These are phyloP conservation scores for Heliconius ismenius DNA, from an alignment of 2,888 invertebrate species.

Conservation along the genomic window DNA sequence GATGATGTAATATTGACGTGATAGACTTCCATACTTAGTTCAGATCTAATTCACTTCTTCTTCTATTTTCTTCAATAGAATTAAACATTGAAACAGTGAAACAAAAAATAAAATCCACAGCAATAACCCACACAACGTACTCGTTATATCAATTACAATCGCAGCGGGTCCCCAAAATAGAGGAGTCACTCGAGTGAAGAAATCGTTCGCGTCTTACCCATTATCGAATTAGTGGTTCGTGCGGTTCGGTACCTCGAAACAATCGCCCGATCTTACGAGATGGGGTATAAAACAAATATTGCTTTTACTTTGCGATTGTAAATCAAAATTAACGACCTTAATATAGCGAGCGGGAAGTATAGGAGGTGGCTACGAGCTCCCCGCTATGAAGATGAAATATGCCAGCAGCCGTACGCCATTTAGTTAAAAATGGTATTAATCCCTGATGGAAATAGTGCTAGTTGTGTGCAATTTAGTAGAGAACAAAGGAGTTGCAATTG, in stretches of 20 bases:
- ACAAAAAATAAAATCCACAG: neutral
- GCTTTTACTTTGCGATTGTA: slow-evolving; percentile 80
- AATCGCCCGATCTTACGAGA: slow-evolving; percentile 71
- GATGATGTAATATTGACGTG: neutral
- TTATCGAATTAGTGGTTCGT: slow-evolving; percentile 76
- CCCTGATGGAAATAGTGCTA: slow-evolving; percentile 80
- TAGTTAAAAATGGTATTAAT: slow-evolving; percentile 81
- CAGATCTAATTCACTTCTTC: neutral
- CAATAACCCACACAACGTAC: slow-evolving; percentile 43
- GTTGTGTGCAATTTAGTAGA: slow-evolving; percentile 65
- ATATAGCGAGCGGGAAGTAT: slow-evolving; percentile 66
- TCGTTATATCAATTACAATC: slow-evolving; percentile 48
- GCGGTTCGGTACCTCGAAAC: slow-evolving; percentile 57
- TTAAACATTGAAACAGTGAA: neutral
- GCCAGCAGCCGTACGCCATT: slow-evolving; percentile 70
- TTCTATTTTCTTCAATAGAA: neutral
- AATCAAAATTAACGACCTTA: slow-evolving; percentile 83
- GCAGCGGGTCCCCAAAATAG: slow-evolving; percentile 49
- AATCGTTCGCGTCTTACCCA: slow-evolving; percentile 63
- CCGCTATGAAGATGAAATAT: slow-evolving; percentile 76
- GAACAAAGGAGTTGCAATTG: slow-evolving; percentile 64
- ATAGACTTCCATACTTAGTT: neutral
- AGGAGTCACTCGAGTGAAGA: slow-evolving; percentile 63
- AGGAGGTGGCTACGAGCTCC: slow-evolving; percentile 75
- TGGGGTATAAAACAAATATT: slow-evolving; percentile 81